Base-by-base conservation (phyloP, 2,113 vertebrate species). In the Paralichthys olivaceus region DNA sequence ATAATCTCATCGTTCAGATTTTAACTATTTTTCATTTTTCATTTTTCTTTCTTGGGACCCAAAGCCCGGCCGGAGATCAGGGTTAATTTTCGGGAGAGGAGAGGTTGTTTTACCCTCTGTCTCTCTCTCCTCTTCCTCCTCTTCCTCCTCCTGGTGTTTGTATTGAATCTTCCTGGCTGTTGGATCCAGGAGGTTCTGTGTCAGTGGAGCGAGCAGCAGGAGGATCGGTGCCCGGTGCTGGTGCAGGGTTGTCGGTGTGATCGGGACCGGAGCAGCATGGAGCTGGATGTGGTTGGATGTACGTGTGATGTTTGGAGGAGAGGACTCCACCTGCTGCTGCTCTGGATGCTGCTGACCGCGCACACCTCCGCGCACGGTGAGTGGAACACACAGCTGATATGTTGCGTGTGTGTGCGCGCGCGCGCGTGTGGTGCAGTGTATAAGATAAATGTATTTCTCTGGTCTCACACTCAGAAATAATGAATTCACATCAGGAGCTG, bases 311-410 rank as follows among this genome's bases (percentile, higher is more conserved):
- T 65, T 71, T 74, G 81, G 80, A 81, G 81, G 45, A 62, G 83
- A 63, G 80, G 79, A 67, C 34, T 74, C 23, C 64, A 84, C 87
- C 83, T 87, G 87, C 88, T 89, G 86, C 88, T 89, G 84, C 79
- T 90, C 80, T 82, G 85, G 54, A 73, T 91, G 49, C 76, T 91
- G 49, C 75, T 91, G 78, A 73, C 70, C 67, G 84, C 75, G 53
- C 77, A 32, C 63, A 22, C 34, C 63, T 17, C 61, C 23, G 83
- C 62, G 43, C 81, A 80, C 55, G 87, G 90, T 91, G 65, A 90
- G 90, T 75, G 25, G 2, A 2, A 4, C 49, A 23, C n/a, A 23
- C 49, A n/a, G 6, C 32, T 34, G 2, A 34, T 34, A 7, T 34
- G 4, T 47, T 17, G 20, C 23, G 69, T 77, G 17, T 61, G 69